Evolutionary conservation across 2,113 vertebrate genomes (phyloP).

Genomic region (Hypanus sabinus): DNA sequence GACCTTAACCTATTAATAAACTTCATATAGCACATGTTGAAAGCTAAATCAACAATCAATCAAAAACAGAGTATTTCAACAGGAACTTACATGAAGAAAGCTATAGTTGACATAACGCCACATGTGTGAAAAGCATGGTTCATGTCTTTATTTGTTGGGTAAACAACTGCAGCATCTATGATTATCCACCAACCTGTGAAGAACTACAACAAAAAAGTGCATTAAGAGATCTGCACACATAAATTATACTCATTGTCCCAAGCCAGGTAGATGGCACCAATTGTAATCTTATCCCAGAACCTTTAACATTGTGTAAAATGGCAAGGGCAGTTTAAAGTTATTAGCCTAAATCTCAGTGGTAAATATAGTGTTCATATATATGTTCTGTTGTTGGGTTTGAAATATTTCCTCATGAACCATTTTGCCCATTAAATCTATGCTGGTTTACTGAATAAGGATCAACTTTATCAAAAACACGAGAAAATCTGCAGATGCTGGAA

Average conservation of each 20-base stretch:
- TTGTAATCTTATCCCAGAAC: neutral
- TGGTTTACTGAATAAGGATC: no score
- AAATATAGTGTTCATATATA: neutral
- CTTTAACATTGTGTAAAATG: neutral
- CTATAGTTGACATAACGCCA: conserved; percentile 82
- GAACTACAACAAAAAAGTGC: conserved; percentile 57
- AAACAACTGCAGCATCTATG: conserved; percentile 79
- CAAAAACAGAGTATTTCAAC: neutral
- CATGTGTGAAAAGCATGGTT: conserved; percentile 87
- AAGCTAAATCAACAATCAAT: neutral
- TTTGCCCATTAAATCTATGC: no score
- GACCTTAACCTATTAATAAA: neutral
- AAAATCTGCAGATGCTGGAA: no score
- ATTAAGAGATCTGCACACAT: neutral
- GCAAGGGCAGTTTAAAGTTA: neutral
- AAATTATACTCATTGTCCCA: neutral
- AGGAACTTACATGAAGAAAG: conserved; percentile 85
- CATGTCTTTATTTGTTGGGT: conserved; percentile 63
- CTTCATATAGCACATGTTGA: neutral
- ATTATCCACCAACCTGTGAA: conserved; percentile 92
- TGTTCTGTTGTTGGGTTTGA: neutral
- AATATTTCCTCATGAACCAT: neutral
- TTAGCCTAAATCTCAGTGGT: neutral
- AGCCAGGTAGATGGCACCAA: neutral
- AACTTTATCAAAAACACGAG: no score